phyloP scores from a whole-genome alignment of 2,888 invertebrate species.

The Lepas anatifera region DNA sequence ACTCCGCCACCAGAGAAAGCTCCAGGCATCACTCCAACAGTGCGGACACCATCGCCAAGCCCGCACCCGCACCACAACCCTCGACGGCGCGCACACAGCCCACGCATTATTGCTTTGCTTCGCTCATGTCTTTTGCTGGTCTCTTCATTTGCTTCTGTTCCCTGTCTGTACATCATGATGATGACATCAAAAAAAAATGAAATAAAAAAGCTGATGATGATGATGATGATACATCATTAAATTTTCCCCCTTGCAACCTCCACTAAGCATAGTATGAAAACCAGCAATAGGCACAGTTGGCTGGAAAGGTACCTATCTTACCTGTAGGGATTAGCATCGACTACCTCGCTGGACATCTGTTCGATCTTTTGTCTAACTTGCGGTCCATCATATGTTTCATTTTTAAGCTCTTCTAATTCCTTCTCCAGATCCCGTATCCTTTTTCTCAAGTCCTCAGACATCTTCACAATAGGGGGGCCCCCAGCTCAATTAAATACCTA shows the following conservation, averaged over 20 bases:
- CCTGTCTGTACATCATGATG: not conserved
- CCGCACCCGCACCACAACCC: no score
- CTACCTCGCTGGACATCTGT: slow-evolving; percentile 68
- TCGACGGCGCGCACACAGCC: no score
- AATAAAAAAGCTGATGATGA: not conserved
- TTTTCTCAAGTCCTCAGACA: slow-evolving; percentile 18
- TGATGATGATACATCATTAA: slow-evolving; percentile 12
- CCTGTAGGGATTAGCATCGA: slow-evolving; percentile 98
- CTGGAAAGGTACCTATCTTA: no score
- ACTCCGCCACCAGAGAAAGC: no score
- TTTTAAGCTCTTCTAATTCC: slow-evolving; percentile 17
- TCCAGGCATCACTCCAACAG: no score
- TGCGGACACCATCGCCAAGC: no score
- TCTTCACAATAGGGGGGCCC: not conserved
- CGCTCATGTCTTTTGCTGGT: no score
- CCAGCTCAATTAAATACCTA: no score
- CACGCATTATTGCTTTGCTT: no score
- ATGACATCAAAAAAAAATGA: slow-evolving; percentile 7
- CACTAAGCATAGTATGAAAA: not conserved
- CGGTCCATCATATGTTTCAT: not conserved
- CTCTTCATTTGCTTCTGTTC: no score
- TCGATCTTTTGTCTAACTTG: slow-evolving; percentile 20
- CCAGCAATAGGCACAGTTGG: not conserved
- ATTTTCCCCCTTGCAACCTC: not conserved
- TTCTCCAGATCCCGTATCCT: slow-evolving; percentile 19